phyloP scores from a whole-genome alignment of 2,797 vertebrate genomes.

The Benthosema pterotum region DNA sequence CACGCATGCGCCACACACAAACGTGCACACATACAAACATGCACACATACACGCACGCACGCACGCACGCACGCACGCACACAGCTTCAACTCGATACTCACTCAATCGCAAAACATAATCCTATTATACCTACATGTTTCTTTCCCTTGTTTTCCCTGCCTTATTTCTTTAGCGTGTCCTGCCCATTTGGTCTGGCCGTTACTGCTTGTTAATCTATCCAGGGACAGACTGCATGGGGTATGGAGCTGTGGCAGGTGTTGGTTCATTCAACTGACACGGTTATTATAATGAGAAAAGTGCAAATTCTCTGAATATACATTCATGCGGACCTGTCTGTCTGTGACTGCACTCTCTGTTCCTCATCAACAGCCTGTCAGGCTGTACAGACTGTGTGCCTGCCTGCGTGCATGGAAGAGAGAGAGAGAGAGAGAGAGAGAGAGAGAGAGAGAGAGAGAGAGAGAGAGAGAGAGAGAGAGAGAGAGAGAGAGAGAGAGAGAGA shows the following conservation, averaged over 20 bases:
- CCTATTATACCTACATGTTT: not conserved
- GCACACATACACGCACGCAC: too few relatives aligned
- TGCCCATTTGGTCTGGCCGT: not conserved
- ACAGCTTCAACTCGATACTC: too few relatives aligned
- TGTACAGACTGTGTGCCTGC: conserved; percentile 27
- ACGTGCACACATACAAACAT: too few relatives aligned
- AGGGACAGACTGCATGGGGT: conserved; percentile 58
- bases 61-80: too few relatives aligned
- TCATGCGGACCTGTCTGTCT: conserved; percentile 60
- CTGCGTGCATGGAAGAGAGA: conserved; percentile 2
- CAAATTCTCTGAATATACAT: conserved; percentile 72
- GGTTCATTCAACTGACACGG: conserved; percentile 74
- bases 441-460: not conserved
- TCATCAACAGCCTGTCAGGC: conserved; percentile 73
- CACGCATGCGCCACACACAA: too few relatives aligned
- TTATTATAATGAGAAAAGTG: conserved; percentile 78
- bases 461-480: conserved; percentile 5
- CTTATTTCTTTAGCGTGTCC: conserved; percentile 15
- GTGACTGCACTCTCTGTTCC: conserved; percentile 54
- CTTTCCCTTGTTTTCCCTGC: not conserved
- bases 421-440: not conserved
- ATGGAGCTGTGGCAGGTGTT: conserved; percentile 70
- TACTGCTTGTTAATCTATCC: conserved; percentile 44
- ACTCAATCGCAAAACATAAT: not conserved
- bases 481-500: too few relatives aligned